phyloP scores from a whole-genome alignment of 2,113 vertebrate genomes.

The Scalopus aquaticus region DNA sequence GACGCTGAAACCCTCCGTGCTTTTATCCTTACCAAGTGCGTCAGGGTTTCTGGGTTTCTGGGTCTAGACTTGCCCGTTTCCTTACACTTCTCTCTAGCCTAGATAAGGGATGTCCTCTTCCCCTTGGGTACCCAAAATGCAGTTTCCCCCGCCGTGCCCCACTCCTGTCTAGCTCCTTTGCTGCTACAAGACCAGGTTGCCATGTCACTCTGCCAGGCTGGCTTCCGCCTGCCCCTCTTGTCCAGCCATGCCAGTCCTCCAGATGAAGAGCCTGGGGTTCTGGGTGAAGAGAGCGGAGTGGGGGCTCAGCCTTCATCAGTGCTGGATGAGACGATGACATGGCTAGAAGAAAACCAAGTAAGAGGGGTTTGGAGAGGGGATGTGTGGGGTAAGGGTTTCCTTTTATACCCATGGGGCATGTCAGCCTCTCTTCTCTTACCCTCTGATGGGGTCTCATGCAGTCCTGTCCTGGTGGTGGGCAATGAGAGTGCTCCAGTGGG shows the following conservation, averaged over 20 bases:
- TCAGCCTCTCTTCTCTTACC: background rate
- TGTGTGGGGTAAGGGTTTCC: background rate
- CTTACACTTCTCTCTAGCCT: background rate
- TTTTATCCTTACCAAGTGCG: background rate
- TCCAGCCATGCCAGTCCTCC: background rate
- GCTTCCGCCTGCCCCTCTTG: background rate
- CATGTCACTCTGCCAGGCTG: background rate
- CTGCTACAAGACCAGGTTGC: background rate
- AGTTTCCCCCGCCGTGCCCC: background rate
- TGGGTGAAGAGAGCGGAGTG: background rate
- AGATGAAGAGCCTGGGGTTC: background rate
- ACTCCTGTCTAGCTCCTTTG: background rate
- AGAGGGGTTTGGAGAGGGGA: background rate
- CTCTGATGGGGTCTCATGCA: background rate
- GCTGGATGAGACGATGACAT: background rate
- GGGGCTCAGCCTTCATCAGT: background rate
- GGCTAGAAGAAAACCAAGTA: background rate
- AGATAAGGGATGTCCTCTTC: background rate
- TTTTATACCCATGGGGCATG: background rate
- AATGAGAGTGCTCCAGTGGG: background rate
- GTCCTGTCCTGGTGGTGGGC: background rate
- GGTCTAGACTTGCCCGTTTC: background rate
- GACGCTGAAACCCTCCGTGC: background rate
- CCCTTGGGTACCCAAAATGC: background rate
- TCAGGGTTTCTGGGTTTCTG: slow-evolving; percentile 26